Evolutionary conservation across 2,888 invertebrate genomes (phyloP).

Genomic region (Tuta absoluta): DNA sequence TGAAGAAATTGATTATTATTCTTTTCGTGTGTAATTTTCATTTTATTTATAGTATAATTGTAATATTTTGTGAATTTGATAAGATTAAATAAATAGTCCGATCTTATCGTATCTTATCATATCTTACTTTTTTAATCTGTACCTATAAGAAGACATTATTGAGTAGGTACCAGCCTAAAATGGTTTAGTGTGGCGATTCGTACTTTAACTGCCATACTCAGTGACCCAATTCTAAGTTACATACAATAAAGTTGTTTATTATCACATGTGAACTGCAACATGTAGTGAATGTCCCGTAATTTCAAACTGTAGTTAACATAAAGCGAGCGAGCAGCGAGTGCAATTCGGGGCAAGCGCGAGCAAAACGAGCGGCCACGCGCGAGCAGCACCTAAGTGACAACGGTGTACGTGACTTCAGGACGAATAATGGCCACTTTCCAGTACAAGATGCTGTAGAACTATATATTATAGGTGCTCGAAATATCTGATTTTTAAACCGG

Average conservation of each 20-base stretch:
- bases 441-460: background rate
- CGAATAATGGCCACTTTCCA: background rate
- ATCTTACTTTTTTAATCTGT: no score
- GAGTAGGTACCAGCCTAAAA: background rate
- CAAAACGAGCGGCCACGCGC: background rate
- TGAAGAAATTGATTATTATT: no score
- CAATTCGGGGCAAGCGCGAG: background rate
- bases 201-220: background rate
- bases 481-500: no score
- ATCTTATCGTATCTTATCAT: no score
- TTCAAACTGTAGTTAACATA: constrained; percentile 13
- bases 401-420: background rate
- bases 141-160: no score
- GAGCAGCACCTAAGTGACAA: constrained; percentile 14
- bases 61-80: no score
- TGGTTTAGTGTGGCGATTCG: background rate
- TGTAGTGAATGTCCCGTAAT: background rate
- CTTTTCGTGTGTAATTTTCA: no score
- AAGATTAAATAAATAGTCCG: no score
- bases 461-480: no score
- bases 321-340: background rate
- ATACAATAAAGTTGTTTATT: background rate
- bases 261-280: background rate
- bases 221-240: background rate
- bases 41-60: no score